phyloP scores from a whole-genome alignment of 2,888 invertebrate genomes.

The Eupeodes latifasciatus region DNA sequence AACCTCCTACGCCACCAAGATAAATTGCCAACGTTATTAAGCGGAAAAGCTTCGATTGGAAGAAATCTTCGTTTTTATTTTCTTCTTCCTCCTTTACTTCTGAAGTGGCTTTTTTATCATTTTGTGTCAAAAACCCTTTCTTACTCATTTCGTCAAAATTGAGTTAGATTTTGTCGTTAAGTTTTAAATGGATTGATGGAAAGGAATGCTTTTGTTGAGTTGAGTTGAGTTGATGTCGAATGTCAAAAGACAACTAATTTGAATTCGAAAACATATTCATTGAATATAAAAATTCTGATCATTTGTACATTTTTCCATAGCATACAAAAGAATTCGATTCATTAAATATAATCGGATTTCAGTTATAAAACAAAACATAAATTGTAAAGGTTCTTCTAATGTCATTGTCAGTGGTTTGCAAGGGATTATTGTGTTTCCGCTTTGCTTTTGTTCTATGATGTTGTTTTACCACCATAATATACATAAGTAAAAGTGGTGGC shows the following conservation, averaged over 20 bases:
- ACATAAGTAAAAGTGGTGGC: not conserved
- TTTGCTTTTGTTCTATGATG: slow-evolving; percentile 6
- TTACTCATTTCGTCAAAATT: slow-evolving; percentile 2
- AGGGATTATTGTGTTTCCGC: slow-evolving; percentile 6
- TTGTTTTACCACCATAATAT: slow-evolving; percentile 9
- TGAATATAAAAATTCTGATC: slow-evolving; percentile 45
- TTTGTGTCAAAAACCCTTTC: not conserved
- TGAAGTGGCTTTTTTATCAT: slow-evolving; percentile 48
- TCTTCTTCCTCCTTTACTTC: slow-evolving; percentile 80
- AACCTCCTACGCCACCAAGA: slow-evolving; percentile 81
- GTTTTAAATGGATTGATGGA: not conserved
- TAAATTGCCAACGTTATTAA: slow-evolving; percentile 81
- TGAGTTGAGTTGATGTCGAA: slow-evolving; percentile 35
- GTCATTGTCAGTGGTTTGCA: slow-evolving; percentile 23
- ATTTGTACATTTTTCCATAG: not conserved
- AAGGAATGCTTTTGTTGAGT: not conserved
- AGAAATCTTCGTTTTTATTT: slow-evolving; percentile 80
- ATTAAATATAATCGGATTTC: slow-evolving; percentile 45
- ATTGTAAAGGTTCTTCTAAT: slow-evolving; percentile 13
- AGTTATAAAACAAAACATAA: slow-evolving; percentile 15
- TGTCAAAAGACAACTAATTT: slow-evolving; percentile 50
- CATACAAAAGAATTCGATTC: slow-evolving; percentile 17
- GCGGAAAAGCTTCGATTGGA: slow-evolving; percentile 81
- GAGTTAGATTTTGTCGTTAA: not conserved
- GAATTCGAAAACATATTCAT: slow-evolving; percentile 49